Base-by-base conservation (phyloP, 2,113 vertebrate genomes). In the Mobula hypostoma region DNA sequence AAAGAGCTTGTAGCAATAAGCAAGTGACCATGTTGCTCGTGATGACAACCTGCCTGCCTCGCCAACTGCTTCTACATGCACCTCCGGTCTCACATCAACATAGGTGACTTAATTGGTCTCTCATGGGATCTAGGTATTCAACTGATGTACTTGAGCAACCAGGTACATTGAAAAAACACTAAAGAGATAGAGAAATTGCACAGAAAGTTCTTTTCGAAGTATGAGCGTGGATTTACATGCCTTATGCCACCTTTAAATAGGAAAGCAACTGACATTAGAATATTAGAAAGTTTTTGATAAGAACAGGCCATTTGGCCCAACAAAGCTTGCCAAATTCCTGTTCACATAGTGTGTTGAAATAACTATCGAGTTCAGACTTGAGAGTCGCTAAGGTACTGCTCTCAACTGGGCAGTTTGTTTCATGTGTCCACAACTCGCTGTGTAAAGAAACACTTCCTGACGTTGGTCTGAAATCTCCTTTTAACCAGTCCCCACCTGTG, bases 141-240 rank as follows among this genome's bases (percentile, higher is more conserved):
- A 61, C 14, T 29, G 32, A 66, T 66, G 61, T 7, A 11, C 27
- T 88, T 27, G 66, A 15, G 29, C 19, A 61, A 66, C 58, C n/a
- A 15, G 32, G 0, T 4, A 27, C 66, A 61, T 3, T 5, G 14
- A 36, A 88, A 66, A 66, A 27, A 94, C 95, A n/a, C 36, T 40
- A 66, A 61, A 95, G 94, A 94, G n/a, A 78, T 94, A 0, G 2
- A 0, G 63, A n/a, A 0, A 2, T 15, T 63, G 61, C 12, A 79
- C 9, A 94, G 29, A 24, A 0, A 3, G 4, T 0, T 0, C 12
- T 5, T n/a, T 2, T 1, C 32, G 48, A 63, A 83, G 19, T 19
- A 77, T 5, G 68, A 82, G 32, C 7, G 9, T 36, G 8, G 61
- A 66, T 2, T 5, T 14, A 9, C 7, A 29, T 27, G 29, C 6